Conservation (phyloP, 2,797 vertebrate species). For the Scyliorhinus canicula region DNA sequence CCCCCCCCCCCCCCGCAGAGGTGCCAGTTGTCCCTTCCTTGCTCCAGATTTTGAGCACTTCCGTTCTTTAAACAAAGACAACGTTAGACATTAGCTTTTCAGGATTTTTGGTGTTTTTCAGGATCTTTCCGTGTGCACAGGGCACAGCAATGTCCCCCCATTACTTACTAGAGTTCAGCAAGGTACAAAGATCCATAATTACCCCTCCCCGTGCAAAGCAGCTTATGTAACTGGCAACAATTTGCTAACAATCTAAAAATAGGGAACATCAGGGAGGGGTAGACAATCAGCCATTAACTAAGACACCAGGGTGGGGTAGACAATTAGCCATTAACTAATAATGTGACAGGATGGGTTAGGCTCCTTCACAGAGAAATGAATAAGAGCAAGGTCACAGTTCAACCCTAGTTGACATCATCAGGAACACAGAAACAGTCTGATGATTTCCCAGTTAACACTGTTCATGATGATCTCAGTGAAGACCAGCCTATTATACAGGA, state of each 20-base stretch:
- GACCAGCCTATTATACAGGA: background rate
- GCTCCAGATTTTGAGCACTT: background rate
- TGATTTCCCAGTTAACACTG: background rate
- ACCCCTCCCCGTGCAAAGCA: background rate
- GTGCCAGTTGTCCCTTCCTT: background rate
- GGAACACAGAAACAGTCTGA: background rate
- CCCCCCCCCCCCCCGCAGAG: too few species aligned
- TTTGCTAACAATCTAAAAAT: slow-evolving; percentile 1
- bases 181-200: background rate
- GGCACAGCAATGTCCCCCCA: background rate
- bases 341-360: background rate
- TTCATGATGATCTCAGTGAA: slow-evolving; percentile 2
- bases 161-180: background rate
- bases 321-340: background rate
- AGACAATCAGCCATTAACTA: background rate
- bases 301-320: too few species aligned
- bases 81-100: background rate
- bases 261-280: background rate
- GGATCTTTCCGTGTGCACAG: background rate
- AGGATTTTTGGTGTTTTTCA: too few species aligned
- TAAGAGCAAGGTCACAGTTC: background rate
- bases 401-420: slow-evolving; percentile 2
- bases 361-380: background rate
- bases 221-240: background rate
- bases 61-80: background rate